Evolutionary conservation across 2,888 invertebrate species (phyloP).

Genomic region (Flexamia atlantica): DNA sequence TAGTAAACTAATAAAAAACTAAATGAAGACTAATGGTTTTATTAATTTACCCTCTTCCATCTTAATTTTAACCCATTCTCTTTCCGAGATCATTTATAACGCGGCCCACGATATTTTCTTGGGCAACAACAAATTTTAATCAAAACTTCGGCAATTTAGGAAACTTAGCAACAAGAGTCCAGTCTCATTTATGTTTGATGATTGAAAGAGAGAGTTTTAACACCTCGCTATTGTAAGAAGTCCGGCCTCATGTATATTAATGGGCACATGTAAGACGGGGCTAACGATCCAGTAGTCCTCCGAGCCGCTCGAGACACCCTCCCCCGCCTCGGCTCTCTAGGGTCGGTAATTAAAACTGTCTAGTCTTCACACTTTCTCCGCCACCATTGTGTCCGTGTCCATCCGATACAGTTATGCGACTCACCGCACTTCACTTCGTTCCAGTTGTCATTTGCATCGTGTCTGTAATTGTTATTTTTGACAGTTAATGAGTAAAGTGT

Average conservation of each 20-base stretch:
- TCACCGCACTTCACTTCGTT: no score
- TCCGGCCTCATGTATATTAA: conserved; percentile 53
- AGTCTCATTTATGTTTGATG: conserved; percentile 39
- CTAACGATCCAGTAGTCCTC: conserved; percentile 46
- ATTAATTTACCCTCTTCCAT: not conserved
- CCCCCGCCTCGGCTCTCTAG: not conserved
- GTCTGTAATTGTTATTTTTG: no score
- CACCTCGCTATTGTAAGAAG: conserved; percentile 42
- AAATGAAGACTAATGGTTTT: not conserved
- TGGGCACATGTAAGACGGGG: conserved; percentile 44
- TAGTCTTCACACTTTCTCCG: conserved; percentile 38
- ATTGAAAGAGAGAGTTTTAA: conserved; percentile 38
- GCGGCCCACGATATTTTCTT: not conserved
- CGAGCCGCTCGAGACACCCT: not conserved
- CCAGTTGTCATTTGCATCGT: no score
- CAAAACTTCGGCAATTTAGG: conserved; percentile 33
- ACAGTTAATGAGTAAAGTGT: no score
- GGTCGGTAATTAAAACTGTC: conserved; percentile 48
- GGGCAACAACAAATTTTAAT: conserved; percentile 41
- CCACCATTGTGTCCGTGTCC: conserved; percentile 9
- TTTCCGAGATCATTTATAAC: conserved; percentile 14
- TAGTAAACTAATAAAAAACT: no score
- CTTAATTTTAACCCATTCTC: not conserved
- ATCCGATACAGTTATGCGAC: not conserved
- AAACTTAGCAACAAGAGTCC: conserved; percentile 35